Percentiles rank a stretch among this genome's conserved stretches.
Evolutionary conservation across 2,888 invertebrate genomes (phyloP).

Genomic region (Electrophaes corylata): DNA sequence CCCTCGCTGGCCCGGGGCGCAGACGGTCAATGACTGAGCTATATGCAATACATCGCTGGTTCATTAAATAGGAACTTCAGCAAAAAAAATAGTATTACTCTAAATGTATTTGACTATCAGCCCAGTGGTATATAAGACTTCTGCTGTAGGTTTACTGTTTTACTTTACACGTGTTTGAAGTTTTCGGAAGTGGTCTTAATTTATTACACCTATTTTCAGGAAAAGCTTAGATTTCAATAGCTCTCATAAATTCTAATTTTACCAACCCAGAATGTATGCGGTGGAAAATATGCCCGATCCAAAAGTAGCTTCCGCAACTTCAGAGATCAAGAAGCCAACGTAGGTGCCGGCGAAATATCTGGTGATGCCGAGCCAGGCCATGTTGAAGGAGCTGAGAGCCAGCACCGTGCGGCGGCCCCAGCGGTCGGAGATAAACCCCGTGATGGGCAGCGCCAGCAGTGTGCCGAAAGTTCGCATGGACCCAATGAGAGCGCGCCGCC

Average conservation of each 20-base stretch:
- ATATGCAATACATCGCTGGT: too few species aligned
- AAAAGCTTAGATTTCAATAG: too few species aligned
- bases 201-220: too few species aligned
- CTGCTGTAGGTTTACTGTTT: too few species aligned
- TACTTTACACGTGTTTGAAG: too few species aligned
- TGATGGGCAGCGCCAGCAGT: conserved; percentile 86
- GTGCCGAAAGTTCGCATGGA: conserved; percentile 88
- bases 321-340: conserved; percentile 86
- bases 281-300: conserved; percentile 88
- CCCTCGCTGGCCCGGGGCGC: too few species aligned
- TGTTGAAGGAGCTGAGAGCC: conserved; percentile 82
- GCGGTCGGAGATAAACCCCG: conserved; percentile 89
- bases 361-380: conserved; percentile 86
- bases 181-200: too few species aligned
- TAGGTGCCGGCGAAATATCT: conserved; percentile 85
- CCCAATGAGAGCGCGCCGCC: conserved; percentile 89
- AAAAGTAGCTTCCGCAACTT: conserved; percentile 87
- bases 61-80: too few species aligned
- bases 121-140: too few species aligned
- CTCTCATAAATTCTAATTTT: conserved; percentile 43
- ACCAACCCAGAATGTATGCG: conserved; percentile 88
- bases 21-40: too few species aligned
- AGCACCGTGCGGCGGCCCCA: conserved; percentile 86
- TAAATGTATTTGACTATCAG: too few species aligned
- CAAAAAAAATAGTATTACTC: too few species aligned